Base-by-base conservation (phyloP, 1,140 invertebrate species). In the Lysiphlebus fabarum region DNA sequence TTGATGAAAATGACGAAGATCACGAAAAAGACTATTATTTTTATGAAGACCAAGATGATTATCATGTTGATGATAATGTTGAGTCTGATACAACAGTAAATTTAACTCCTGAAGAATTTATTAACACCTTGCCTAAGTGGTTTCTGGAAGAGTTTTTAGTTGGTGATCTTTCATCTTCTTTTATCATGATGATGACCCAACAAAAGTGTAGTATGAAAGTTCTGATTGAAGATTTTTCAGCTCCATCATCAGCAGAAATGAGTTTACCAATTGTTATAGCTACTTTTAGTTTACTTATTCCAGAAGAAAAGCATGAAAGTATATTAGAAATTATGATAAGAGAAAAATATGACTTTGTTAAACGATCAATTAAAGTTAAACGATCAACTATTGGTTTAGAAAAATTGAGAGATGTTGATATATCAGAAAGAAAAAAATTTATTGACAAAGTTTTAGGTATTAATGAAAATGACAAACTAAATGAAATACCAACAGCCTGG, bases 171-270 rank as follows among this genome's bases (percentile, higher is more conserved):
- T 83, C 88, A 2, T 67, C 81, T 4, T 82, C 80, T 64, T 85
- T 87, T 65, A 81, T 90, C 38, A 88, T 92, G 71, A 81, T 90
- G 1, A 67, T 86, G 45, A 79, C 82, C 17, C 75, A 85, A 43
- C 82, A 85, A 59, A 77, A 85, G 47, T 85, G 87, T 65, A 26
- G 4, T 2, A 2, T 26, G 17, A 26, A 26, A 26, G 1, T 26
- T 26, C 4, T 26, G 17, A 82, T 92, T 9, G 91, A 93, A 75
- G 82, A 90, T 66, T 82, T 84, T 64, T 69, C 69, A 5, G 72
- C 80, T 34, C 70, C 79, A 7, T 83, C 87, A 59, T 81, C 86
- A n/a, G 84, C 85, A 63, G 59, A 76, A 12, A 82, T 85, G 61
- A 81, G 84, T 37, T 69, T 87, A 50, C 79, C 84, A 10, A 84